Base-by-base conservation (phyloP, 2,888 invertebrate species). In the Pristionchus arcanus region DNA sequence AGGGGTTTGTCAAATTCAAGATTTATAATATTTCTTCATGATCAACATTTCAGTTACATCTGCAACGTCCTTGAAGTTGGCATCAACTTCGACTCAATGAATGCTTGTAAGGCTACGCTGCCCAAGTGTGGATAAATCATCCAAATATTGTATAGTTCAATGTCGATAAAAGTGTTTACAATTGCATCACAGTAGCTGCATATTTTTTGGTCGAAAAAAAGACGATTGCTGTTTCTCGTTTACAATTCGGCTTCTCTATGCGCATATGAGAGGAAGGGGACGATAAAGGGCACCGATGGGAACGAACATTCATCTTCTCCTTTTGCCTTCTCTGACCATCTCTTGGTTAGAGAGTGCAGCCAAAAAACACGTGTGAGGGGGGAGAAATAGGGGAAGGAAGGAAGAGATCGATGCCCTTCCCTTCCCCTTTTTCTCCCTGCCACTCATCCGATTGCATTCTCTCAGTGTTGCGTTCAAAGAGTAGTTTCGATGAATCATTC, bases 41-140 rank as follows among this genome's bases (percentile, higher is more conserved):
- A 37, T 21, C 3, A 2, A 34, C n/a, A 15, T 53, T 83, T 25
- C 34, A 85, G 84, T 21, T 85, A 85, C 84, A 85, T 85, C 49
- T 85, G 84, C 28, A 55, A 85, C 21, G 49, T 85, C 25, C 84
- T 85, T 34, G 59, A 85, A 28, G 34, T 59, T 21, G 84, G 84
- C 2, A 85, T 63, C 59, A 85, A 59, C 84, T 85, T 85, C 84
- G 84, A 85, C 13, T 85, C 84, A 13, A 55, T 49, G 84, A 49
- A 49, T 49, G 25, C n/a, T 2, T 85, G 84, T 37, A 85, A 55
- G 59, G 7, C 59, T 0, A 49, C 19, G 15, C 84, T 85, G 37
- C 84, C 84, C 28, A 53, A 49, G 49, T 81, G 49, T 19, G 81
- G 81, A 42, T 81, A 28, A 81, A 28, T 81, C 42, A 77, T 25